Base-by-base conservation (phyloP, 2,113 vertebrate species). In the Brachionichthys hirsutus region DNA sequence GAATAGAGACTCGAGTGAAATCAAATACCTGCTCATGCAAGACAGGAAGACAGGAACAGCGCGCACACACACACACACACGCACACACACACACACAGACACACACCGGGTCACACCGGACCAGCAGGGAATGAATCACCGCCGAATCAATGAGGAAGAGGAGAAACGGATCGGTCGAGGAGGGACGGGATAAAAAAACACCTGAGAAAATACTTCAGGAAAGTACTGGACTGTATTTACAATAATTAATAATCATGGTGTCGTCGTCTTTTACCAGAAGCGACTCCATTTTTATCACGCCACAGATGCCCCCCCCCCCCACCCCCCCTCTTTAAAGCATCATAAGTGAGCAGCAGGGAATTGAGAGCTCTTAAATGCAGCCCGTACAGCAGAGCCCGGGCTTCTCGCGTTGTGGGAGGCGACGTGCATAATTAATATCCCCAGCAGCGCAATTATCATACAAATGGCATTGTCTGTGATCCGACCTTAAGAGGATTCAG, bases 21-120 rank as follows among this genome's bases (percentile, higher is more conserved):
- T 86, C 80, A 87, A 87, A 92, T 94, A 94, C 92, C 92, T 94
- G 94, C 89, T 92, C 91, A 93, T 91, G 92, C 92, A 93, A 89
- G 91, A 86, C 84, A 90, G 90, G 89, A 80, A 77, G 84, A 78
- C 78, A 80, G n/a, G n/a, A n/a, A n/a, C n/a, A n/a, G n/a, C n/a
- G n/a, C n/a, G n/a, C n/a, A n/a, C n/a, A n/a, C n/a, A n/a, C n/a
- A n/a, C n/a, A n/a, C 91, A 91, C 89, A 89, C 90, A 93, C 89
- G 88, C 88, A 73, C 91, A 81, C 67, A 87, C 90, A 91, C 82
- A 85, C 88, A 89, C 72, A 91, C 87, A 82, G 64, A 88, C 89
- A 83, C 90, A 90, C 90, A 88, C 84, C 80, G 75, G 86, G 74
- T 83, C 64, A 85, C 86, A 83, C 88, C 84, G 85, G 78, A 89